Evolutionary conservation across 1,140 invertebrate species (phyloP).

Genomic region (Melitaea cinxia): DNA sequence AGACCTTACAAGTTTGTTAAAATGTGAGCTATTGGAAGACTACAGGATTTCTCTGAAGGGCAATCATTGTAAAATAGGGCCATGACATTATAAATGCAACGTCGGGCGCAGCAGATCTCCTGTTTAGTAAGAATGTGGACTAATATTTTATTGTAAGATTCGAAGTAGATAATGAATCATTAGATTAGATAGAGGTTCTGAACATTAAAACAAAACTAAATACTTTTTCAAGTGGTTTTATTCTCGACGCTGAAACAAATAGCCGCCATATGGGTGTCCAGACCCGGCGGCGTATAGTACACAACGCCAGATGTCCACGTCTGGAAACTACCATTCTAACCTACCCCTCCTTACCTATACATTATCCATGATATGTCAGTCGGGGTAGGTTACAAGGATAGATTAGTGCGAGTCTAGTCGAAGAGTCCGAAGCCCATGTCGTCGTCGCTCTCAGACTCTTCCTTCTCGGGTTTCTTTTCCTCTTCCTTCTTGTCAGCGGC

Average conservation of each 20-base stretch:
- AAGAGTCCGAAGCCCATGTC: conserved; percentile 99
- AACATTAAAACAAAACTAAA: conserved; percentile 3
- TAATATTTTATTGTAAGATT: no score
- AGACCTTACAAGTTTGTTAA: no score
- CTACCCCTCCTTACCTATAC: neutral
- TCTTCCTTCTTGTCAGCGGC: conserved; percentile 84
- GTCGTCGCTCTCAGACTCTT: conserved; percentile 94
- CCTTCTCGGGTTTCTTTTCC: conserved; percentile 90
- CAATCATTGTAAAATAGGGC: no score
- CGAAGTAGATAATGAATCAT: no score
- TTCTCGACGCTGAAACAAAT: conserved; percentile 35
- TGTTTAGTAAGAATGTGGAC: no score
- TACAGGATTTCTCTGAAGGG: no score
- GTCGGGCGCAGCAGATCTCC: no score
- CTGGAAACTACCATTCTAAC: neutral
- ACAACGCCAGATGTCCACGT: conserved; percentile 28
- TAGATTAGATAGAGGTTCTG: no score
- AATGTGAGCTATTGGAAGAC: no score
- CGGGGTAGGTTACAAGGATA: conserved; percentile 1
- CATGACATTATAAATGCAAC: no score
- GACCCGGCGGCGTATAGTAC: conserved; percentile 55
- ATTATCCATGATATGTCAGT: neutral
- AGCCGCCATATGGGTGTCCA: conserved; percentile 63
- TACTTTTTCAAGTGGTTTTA: conserved; percentile 31
- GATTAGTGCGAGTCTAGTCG: conserved; percentile 85